phyloP scores from a whole-genome alignment of 2,888 invertebrate species.

The Cacoxenus indagator region DNA sequence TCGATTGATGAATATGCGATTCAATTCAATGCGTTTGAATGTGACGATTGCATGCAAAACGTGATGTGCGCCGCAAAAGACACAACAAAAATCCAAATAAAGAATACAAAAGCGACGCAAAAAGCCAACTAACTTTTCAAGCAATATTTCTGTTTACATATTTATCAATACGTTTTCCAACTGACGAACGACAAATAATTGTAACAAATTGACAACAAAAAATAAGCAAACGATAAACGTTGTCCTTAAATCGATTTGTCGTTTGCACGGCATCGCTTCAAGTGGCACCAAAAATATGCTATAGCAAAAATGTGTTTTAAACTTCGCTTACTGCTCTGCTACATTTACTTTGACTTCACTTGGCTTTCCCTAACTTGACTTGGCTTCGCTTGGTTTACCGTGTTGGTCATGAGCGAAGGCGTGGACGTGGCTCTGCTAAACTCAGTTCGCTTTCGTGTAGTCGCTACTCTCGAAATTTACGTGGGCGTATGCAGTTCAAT shows the following conservation, averaged over 20 bases:
- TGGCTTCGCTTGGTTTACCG: no score
- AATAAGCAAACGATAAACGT: background rate
- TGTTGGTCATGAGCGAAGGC: no score
- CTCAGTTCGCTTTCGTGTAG: background rate
- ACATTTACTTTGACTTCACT: background rate
- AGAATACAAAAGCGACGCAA: background rate
- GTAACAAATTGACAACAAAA: background rate
- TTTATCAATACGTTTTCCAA: background rate
- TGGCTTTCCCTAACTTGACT: no score
- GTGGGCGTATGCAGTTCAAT: conserved; percentile 10
- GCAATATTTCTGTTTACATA: background rate
- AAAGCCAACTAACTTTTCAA: background rate
- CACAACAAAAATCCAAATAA: background rate
- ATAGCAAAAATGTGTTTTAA: background rate
- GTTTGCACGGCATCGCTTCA: conserved; percentile 3
- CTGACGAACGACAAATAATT: background rate
- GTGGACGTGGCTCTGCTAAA: background rate
- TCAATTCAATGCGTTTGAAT: conserved; percentile 2
- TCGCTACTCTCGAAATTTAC: background rate
- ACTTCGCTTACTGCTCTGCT: background rate
- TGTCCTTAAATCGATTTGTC: background rate
- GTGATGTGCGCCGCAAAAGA: no score
- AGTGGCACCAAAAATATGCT: background rate
- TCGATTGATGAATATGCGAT: background rate
- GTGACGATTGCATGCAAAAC: background rate